A percentile compares a stretch with the other conserved stretches of the same genome.
Evolutionary conservation across 1,140 invertebrate species (phyloP).

Genomic region (Bombus balteatus): DNA sequence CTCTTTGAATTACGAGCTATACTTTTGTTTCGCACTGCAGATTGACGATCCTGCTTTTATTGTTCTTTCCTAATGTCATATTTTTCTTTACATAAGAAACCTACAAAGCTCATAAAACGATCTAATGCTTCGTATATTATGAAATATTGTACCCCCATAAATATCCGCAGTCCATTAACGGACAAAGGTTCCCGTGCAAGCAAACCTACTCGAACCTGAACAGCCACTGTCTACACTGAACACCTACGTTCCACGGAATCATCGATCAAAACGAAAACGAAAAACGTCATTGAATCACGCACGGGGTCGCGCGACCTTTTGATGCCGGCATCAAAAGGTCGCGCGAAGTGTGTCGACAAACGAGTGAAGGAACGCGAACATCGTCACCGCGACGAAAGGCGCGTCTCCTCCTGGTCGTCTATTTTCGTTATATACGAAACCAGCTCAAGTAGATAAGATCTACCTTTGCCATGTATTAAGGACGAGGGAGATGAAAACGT

Average conservation of each 20-base stretch:
- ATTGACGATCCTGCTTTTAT: too few relatives aligned
- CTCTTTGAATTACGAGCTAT: too few relatives aligned
- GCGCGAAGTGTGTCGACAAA: constrained; percentile 39
- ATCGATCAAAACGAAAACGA: constrained; percentile 49
- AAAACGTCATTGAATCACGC: constrained; percentile 40
- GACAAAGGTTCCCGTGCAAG: neutral
- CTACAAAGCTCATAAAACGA: neutral
- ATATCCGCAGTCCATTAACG: neutral
- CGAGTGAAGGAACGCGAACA: neutral
- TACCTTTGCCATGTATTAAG: neutral
- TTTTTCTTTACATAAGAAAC: neutral
- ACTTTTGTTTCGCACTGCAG: too few relatives aligned
- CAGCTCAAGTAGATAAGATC: constrained; percentile 33
- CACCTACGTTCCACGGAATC: neutral
- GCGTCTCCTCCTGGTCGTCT: neutral
- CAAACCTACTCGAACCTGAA: too few relatives aligned
- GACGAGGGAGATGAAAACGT: constrained; percentile 50
- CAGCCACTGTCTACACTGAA: neutral
- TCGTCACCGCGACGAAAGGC: constrained; percentile 7
- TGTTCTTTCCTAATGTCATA: neutral
- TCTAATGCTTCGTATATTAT: neutral
- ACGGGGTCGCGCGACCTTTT: constrained; percentile 42
- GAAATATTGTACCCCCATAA: neutral
- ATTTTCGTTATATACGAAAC: constrained; percentile 24
- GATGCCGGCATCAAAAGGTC: constrained; percentile 18